A percentile compares a stretch with the other conserved stretches of the same genome.
Conservation (phyloP, 2,888 invertebrate genomes). For the Drosophila monieri region DNA sequence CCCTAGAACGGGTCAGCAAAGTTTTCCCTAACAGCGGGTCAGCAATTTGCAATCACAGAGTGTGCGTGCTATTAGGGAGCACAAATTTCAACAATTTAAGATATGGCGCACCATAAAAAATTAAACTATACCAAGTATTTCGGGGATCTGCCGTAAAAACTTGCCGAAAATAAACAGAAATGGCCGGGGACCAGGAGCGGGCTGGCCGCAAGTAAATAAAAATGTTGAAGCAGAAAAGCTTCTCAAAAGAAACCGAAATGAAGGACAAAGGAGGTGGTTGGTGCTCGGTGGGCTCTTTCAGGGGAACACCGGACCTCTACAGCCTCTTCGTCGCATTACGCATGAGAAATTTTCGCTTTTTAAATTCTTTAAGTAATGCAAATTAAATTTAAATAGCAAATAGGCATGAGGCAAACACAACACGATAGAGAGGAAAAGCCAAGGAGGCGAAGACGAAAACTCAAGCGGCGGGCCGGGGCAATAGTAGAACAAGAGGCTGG, state of each 20-base stretch:
- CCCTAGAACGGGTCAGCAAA: slow-evolving; percentile 57
- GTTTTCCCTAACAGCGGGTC: slow-evolving; percentile 19
- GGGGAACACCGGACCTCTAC: slow-evolving; percentile 28
- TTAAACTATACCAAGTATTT: slow-evolving; percentile 62
- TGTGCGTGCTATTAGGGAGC: slow-evolving; percentile 16
- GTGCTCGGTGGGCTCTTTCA: background rate
- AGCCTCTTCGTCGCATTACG: slow-evolving; percentile 52
- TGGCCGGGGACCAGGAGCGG: slow-evolving; percentile 41
- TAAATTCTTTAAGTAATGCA: slow-evolving; percentile 79
- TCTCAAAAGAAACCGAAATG: slow-evolving; percentile 59
- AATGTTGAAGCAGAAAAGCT: slow-evolving; percentile 75
- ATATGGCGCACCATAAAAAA: slow-evolving; percentile 32
- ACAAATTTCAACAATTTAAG: slow-evolving; percentile 56
- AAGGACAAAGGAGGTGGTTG: slow-evolving; percentile 5
- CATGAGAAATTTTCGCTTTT: slow-evolving; percentile 73
- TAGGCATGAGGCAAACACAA: slow-evolving; percentile 69
- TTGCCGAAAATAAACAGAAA: slow-evolving; percentile 76
- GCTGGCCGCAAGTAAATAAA: slow-evolving; percentile 72
- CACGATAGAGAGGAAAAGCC: slow-evolving; percentile 25
- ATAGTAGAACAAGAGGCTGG: background rate
- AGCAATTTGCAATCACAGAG: slow-evolving; percentile 8
- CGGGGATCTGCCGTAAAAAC: slow-evolving; percentile 54
- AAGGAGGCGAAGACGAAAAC: background rate
- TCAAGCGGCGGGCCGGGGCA: too few species aligned
- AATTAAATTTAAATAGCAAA: slow-evolving; percentile 80